Evolutionary conservation across 2,113 vertebrate species (phyloP).

Genomic region (Oncorhynchus clarkii): DNA sequence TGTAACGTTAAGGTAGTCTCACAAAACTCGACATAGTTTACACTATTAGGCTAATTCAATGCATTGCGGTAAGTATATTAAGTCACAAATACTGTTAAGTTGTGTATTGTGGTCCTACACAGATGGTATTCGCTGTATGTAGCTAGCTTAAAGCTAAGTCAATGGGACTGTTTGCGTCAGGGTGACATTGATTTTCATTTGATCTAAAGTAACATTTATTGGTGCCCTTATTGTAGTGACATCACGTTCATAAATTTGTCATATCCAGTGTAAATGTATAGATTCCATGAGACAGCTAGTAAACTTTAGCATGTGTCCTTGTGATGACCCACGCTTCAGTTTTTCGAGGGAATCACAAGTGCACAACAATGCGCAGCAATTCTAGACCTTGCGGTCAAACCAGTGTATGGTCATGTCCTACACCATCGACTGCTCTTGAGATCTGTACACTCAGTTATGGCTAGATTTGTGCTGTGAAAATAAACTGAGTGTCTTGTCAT

Average conservation of each 20-base stretch:
- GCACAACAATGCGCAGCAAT: background rate
- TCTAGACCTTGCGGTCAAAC: background rate
- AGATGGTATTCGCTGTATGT: background rate
- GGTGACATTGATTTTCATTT: constrained; percentile 53
- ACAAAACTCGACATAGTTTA: no score
- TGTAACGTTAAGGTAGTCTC: background rate
- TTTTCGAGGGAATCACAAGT: constrained; percentile 26
- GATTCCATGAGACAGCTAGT: background rate
- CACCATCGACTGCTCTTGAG: background rate
- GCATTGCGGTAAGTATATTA: no score
- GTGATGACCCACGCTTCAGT: constrained; percentile 59
- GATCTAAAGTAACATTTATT: background rate
- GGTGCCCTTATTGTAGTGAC: background rate
- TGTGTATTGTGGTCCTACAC: no score
- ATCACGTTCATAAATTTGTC: background rate
- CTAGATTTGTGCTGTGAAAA: background rate
- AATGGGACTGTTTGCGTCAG: background rate
- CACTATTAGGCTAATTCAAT: no score
- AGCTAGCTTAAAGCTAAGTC: constrained; percentile 19
- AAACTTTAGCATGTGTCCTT: constrained; percentile 56
- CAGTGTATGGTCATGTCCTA: background rate
- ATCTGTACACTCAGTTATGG: background rate
- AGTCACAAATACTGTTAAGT: no score
- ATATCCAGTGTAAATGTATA: background rate
- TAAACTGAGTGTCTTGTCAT: background rate